Conservation (phyloP, 2,888 invertebrate species). For the Pyrochroa serraticornis region DNA sequence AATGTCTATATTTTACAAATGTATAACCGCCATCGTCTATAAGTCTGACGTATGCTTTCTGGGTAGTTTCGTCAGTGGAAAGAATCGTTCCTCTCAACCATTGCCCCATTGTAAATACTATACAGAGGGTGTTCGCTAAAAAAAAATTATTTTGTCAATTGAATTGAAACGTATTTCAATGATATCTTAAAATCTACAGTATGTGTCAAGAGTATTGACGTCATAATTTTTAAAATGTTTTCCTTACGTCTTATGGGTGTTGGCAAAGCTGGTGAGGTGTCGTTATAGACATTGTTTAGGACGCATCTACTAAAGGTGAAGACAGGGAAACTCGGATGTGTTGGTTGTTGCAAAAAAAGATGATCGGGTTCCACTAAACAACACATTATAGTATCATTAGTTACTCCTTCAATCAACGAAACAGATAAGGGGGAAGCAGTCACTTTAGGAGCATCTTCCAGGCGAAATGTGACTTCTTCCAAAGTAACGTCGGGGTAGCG, state of each 20-base stretch:
- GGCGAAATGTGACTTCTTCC: constrained; percentile 61
- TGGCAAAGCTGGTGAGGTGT: constrained; percentile 81
- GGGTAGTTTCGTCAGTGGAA: constrained; percentile 68
- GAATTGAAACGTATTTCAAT: constrained; percentile 9
- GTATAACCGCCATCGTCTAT: constrained; percentile 96
- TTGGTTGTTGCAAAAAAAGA: constrained; percentile 93
- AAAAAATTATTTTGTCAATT: constrained; percentile 4
- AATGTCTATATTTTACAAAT: constrained; percentile 73
- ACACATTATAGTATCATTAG: constrained; percentile 90
- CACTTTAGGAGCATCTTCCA: too few relatives aligned
- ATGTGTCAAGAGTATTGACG: too few relatives aligned
- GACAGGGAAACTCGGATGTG: constrained; percentile 89
- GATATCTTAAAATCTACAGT: too few relatives aligned
- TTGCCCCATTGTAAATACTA: constrained; percentile 79
- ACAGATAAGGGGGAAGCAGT: too few relatives aligned
- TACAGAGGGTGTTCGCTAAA: constrained; percentile 84
- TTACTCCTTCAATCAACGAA: constrained; percentile 88
- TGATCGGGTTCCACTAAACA: constrained; percentile 86
- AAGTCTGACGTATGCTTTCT: constrained; percentile 81
- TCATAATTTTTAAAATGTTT: too few relatives aligned
- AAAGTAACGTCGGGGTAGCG: constrained; percentile 82
- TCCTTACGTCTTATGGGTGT: constrained; percentile 76
- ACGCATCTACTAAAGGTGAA: constrained; percentile 80
- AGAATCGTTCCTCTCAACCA: constrained; percentile 90
- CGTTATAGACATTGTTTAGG: constrained; percentile 79